Evolutionary conservation across 2,888 invertebrate species (phyloP).

Genomic region (Scaptomyza parva): DNA sequence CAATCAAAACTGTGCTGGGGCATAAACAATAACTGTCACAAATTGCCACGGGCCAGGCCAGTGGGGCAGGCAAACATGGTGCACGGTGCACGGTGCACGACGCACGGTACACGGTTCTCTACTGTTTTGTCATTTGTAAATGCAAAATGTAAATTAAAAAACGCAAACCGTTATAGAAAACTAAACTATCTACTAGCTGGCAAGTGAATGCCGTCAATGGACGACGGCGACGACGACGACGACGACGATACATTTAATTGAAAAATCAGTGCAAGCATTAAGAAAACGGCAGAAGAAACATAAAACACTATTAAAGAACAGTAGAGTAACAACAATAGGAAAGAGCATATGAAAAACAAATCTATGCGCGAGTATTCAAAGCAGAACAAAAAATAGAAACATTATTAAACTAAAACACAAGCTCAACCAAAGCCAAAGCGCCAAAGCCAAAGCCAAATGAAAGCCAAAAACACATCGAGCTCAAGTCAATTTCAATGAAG

Average conservation of each 20-base stretch:
- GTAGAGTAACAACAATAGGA: slow-evolving; percentile 42
- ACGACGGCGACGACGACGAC: slow-evolving; percentile 14
- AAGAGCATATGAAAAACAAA: slow-evolving; percentile 14
- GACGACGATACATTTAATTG: slow-evolving; percentile 62
- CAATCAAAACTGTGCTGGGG: slow-evolving; percentile 69
- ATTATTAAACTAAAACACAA: slow-evolving; percentile 38
- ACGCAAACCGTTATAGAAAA: slow-evolving; percentile 60
- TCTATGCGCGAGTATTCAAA: slow-evolving; percentile 30
- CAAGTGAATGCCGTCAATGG: slow-evolving; percentile 47
- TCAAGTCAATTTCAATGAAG: slow-evolving; percentile 54
- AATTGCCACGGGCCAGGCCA: slow-evolving; percentile 61
- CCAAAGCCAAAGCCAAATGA: slow-evolving; percentile 38
- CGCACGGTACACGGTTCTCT: slow-evolving; percentile 14
- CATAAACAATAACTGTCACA: slow-evolving; percentile 70
- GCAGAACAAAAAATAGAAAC: slow-evolving; percentile 19
- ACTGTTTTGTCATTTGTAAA: slow-evolving; percentile 24
- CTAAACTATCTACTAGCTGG: slow-evolving; percentile 37
- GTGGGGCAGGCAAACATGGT: slow-evolving; percentile 39
- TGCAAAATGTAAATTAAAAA: slow-evolving; percentile 46
- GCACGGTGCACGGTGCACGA: too few species aligned
- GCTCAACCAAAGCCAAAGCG: slow-evolving; percentile 24
- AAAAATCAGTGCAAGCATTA: slow-evolving; percentile 63
- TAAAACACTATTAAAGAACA: slow-evolving; percentile 55
- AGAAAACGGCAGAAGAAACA: slow-evolving; percentile 43
- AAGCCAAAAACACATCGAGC: slow-evolving; percentile 57